These are phyloP conservation scores for Coreius guichenoti DNA, from an alignment of 2,797 vertebrate genomes.

Conservation along the genomic window DNA sequence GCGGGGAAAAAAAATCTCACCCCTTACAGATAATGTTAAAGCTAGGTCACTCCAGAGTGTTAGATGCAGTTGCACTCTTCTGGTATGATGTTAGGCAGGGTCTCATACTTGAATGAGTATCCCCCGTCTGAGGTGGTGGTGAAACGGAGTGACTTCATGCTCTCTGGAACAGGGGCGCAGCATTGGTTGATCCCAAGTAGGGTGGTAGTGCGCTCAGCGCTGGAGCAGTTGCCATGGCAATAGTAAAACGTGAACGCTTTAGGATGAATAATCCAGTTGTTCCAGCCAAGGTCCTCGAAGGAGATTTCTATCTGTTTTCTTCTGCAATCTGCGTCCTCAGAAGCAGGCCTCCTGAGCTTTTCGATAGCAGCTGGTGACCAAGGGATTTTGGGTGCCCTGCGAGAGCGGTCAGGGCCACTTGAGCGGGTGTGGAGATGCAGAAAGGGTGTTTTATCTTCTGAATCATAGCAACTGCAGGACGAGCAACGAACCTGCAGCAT, in stretches of 20 bases:
- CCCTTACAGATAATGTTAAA: not conserved
- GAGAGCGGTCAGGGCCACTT: conserved; percentile 65
- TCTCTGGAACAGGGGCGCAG: conserved; percentile 86
- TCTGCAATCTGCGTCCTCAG: conserved; percentile 80
- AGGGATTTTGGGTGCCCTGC: conserved; percentile 74
- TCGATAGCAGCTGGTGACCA: conserved; percentile 84
- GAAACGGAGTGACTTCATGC: conserved; percentile 87
- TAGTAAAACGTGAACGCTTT: conserved; percentile 88
- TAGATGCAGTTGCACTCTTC: conserved; percentile 90
- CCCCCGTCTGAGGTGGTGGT: conserved; percentile 91
- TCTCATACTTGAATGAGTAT: conserved; percentile 91
- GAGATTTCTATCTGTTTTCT: conserved; percentile 85
- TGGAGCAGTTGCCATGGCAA: conserved; percentile 88
- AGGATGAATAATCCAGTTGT: conserved; percentile 91
- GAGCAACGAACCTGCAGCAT: conserved; percentile 84
- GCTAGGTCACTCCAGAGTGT: not conserved
- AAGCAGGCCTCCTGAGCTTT: conserved; percentile 82
- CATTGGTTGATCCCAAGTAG: conserved; percentile 85
- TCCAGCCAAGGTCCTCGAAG: conserved; percentile 94
- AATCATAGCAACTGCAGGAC: conserved; percentile 73
- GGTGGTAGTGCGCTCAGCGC: conserved; percentile 69
- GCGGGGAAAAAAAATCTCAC: not conserved
- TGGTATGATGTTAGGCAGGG: conserved; percentile 88
- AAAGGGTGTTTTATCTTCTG: conserved; percentile 84
- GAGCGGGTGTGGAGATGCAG: conserved; percentile 77